Evolutionary conservation across 2,888 invertebrate species (phyloP).

Genomic region (Drepana falcataria): DNA sequence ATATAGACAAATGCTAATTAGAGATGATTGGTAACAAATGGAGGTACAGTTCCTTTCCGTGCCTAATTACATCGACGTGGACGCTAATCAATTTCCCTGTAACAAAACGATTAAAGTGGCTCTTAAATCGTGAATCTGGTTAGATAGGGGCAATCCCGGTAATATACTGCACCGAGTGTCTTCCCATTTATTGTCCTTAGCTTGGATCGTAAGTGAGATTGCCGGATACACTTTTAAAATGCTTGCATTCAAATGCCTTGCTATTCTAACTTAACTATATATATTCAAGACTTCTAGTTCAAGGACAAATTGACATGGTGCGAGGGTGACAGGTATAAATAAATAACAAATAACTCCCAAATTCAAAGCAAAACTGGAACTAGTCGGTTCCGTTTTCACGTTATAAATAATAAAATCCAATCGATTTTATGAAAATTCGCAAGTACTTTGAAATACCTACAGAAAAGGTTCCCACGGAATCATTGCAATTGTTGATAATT

Average conservation of each 20-base stretch:
- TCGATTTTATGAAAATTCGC: too few relatives aligned
- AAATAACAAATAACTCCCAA: too few relatives aligned
- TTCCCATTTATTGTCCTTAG: constrained; percentile 53
- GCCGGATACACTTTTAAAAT: constrained; percentile 27
- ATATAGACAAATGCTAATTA: constrained; percentile 21
- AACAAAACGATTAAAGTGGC: constrained; percentile 58
- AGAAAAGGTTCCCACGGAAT: too few relatives aligned
- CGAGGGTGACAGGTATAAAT: too few relatives aligned
- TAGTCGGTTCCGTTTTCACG: too few relatives aligned
- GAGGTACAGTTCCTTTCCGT: constrained; percentile 21
- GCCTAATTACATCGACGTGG: constrained; percentile 35
- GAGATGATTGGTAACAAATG: constrained; percentile 25
- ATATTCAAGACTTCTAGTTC: too few relatives aligned
- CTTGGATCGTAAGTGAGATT: constrained; percentile 33
- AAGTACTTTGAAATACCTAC: too few relatives aligned
- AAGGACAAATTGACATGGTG: too few relatives aligned
- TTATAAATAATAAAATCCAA: too few relatives aligned
- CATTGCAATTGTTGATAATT: too few relatives aligned
- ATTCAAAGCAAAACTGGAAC: too few relatives aligned
- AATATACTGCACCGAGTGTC: constrained; percentile 50
- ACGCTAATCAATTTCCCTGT: constrained; percentile 52
- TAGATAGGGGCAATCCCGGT: constrained; percentile 62
- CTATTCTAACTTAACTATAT: too few relatives aligned
- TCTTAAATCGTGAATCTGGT: constrained; percentile 63
- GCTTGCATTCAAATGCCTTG: constrained; percentile 35